Conservation (phyloP, 2,113 vertebrate genomes). For the Raja brachyura region DNA sequence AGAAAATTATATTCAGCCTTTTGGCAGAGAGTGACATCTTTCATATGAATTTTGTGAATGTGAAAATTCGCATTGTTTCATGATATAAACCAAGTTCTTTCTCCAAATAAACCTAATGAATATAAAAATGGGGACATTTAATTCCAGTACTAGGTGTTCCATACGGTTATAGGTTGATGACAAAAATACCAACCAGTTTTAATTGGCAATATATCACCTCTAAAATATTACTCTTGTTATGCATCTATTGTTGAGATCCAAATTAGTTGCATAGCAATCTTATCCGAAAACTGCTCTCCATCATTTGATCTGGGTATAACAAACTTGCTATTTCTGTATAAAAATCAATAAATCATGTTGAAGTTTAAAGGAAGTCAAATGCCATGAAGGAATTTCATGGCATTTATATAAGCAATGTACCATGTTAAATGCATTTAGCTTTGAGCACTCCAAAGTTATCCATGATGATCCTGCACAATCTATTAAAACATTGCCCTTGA, state of each 20-base stretch:
- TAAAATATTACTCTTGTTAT: neutral
- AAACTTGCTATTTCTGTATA: neutral
- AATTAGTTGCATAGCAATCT: neutral
- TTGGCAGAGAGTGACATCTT: neutral
- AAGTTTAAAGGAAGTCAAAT: neutral
- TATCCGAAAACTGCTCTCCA: neutral
- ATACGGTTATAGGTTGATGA: neutral
- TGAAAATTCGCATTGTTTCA: neutral
- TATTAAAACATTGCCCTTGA: slow-evolving; percentile 18
- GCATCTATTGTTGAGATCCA: neutral
- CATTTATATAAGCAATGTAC: slow-evolving; percentile 16
- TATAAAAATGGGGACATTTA: neutral
- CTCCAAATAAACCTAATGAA: neutral
- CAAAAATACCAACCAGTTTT: neutral
- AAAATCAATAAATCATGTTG: neutral
- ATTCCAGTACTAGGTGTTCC: neutral
- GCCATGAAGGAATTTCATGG: neutral
- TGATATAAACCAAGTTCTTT: neutral
- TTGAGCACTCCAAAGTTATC: neutral
- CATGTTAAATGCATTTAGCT: slow-evolving; percentile 18
- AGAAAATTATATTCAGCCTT: neutral
- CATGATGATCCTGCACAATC: slow-evolving; percentile 8
- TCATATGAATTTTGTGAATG: neutral
- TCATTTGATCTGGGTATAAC: neutral
- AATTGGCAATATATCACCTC: neutral